phyloP scores from a whole-genome alignment of 2,797 vertebrate species.

The Pteropus rufus region DNA sequence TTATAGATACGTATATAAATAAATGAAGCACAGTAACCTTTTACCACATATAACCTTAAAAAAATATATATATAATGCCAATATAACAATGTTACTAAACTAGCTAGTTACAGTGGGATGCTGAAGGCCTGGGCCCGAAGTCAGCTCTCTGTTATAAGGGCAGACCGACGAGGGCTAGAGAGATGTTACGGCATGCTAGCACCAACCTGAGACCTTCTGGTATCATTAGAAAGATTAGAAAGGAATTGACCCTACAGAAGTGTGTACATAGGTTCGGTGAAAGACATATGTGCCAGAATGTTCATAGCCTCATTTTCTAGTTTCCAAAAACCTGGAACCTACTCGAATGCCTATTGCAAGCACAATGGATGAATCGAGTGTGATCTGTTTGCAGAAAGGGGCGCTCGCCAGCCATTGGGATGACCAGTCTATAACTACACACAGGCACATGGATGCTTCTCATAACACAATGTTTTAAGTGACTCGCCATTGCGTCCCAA shows the following conservation, averaged over 20 bases:
- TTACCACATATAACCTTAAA: neutral
- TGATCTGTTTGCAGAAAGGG: neutral
- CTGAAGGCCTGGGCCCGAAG: neutral
- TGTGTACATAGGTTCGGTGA: fast-evolving
- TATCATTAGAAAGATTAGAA: neutral
- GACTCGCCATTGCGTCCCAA: fast-evolving
- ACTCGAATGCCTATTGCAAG: neutral
- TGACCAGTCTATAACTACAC: no score
- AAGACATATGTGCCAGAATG: neutral
- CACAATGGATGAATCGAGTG: neutral
- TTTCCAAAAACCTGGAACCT: neutral
- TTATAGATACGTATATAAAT: neutral
- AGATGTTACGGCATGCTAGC: neutral
- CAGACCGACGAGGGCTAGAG: neutral
- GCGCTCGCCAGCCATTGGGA: neutral
- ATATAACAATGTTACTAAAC: neutral
- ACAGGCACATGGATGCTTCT: neutral
- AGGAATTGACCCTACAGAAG: neutral
- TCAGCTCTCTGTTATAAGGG: neutral
- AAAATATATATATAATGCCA: no score
- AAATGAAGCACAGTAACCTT: neutral
- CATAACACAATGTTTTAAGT: neutral
- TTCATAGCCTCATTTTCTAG: neutral
- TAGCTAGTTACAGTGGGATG: neutral
- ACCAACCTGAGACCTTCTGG: neutral